Conservation (phyloP, 2,888 invertebrate genomes). For the Alcis repandata region DNA sequence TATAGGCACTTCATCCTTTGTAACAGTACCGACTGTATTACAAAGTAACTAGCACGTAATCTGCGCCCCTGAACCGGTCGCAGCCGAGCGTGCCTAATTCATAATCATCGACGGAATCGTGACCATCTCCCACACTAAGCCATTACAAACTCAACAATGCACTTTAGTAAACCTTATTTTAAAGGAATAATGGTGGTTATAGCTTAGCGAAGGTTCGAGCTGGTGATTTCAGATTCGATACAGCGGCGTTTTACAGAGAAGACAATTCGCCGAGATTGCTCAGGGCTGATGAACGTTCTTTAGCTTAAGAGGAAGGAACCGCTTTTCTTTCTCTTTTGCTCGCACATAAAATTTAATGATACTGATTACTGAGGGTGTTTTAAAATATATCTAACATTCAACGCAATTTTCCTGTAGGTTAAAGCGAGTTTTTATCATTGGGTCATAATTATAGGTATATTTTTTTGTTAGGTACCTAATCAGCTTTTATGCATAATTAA, state of each 20-base stretch:
- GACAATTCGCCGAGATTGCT: slow-evolving; percentile 66
- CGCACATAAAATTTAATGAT: background rate
- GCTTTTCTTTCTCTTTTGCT: background rate
- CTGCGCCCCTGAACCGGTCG: slow-evolving; percentile 14
- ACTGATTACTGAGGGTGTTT: background rate
- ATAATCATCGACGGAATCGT: slow-evolving; percentile 65
- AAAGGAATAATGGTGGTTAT: slow-evolving; percentile 25
- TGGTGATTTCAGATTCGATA: slow-evolving; percentile 53
- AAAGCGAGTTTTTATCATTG: no score
- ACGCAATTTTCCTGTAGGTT: no score
- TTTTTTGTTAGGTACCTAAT: no score
- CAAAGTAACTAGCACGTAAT: slow-evolving; percentile 2
- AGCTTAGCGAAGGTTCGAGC: background rate
- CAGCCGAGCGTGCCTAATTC: slow-evolving; percentile 68
- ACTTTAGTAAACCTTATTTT: slow-evolving; percentile 12
- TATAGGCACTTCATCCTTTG: background rate
- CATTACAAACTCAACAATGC: slow-evolving; percentile 31
- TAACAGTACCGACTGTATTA: background rate
- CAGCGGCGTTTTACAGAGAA: slow-evolving; percentile 60
- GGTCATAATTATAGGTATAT: no score
- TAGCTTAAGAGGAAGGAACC: slow-evolving; percentile 24
- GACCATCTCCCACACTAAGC: slow-evolving; percentile 36
- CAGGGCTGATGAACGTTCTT: slow-evolving; percentile 58
- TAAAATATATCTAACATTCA: background rate
- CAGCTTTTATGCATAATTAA: no score